phyloP scores from a whole-genome alignment of 2,113 vertebrate genomes.

The Xenus cinereus region DNA sequence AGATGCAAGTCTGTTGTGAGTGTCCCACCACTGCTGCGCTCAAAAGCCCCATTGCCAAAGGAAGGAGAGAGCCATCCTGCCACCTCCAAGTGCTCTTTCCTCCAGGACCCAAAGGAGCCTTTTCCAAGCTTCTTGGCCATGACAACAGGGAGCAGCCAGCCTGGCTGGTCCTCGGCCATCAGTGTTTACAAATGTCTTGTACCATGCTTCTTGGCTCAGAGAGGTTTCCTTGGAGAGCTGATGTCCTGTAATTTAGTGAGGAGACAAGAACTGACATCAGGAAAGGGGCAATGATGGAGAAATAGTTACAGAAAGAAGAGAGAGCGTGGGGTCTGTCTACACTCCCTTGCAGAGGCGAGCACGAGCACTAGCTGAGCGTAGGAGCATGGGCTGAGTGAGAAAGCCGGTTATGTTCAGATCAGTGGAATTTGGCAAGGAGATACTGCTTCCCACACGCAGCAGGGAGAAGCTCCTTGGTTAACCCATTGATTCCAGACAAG shows the following conservation, averaged over 20 bases:
- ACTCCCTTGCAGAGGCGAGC: constrained; percentile 23
- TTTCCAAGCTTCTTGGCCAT: background rate
- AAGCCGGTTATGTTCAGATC: constrained; percentile 54
- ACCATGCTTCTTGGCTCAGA: background rate
- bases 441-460: constrained; percentile 32
- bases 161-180: background rate
- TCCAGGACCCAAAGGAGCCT: background rate
- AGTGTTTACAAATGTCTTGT: background rate
- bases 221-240: background rate
- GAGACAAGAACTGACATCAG: background rate
- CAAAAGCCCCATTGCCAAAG: background rate
- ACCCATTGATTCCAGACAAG: background rate
- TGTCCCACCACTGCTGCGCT: background rate
- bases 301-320: background rate
- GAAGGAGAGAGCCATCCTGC: background rate
- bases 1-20: background rate
- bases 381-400: constrained; percentile 46
- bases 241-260: background rate
- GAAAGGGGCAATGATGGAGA: background rate
- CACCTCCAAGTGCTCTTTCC: background rate
- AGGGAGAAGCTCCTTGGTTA: constrained; percentile 29
- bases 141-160: background rate
- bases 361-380: constrained; percentile 50
- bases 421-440: constrained; percentile 60
- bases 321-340: constrained; percentile 9